phyloP scores from a whole-genome alignment of 2,888 invertebrate species.

The Elmis aenea region DNA sequence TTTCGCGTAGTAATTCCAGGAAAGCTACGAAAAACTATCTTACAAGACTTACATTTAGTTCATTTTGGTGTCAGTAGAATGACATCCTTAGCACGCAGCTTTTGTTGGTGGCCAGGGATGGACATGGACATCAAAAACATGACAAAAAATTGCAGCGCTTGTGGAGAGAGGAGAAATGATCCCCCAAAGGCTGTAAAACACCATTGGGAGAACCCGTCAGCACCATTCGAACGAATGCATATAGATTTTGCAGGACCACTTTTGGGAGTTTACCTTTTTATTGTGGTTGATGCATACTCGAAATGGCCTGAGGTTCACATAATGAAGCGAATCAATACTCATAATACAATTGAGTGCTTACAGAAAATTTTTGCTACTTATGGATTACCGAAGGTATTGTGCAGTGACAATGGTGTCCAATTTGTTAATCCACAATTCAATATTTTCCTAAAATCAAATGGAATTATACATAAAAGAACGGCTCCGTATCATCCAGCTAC shows the following conservation, averaged over 20 bases:
- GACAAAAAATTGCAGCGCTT: neutral
- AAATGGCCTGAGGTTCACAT: conserved; percentile 25
- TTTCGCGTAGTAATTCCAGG: neutral
- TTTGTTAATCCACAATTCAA: conserved; percentile 25
- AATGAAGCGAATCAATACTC: conserved; percentile 18
- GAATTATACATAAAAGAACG: conserved; percentile 11
- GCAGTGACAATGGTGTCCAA: conserved; percentile 27
- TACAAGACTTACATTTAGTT: neutral
- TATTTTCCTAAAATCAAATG: conserved; percentile 12
- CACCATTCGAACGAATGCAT: conserved; percentile 1
- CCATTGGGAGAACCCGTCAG: neutral
- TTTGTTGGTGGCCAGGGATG: conserved; percentile 2
- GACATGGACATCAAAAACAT: conserved; percentile 1
- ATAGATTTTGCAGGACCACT: conserved; percentile 1
- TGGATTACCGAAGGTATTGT: conserved; percentile 26
- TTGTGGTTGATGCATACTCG: conserved; percentile 23
- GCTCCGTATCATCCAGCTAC: conserved; percentile 21
- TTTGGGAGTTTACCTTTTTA: conserved; percentile 9
- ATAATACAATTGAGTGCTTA: conserved; percentile 15
- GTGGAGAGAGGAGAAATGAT: neutral
- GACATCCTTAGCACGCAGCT: neutral
- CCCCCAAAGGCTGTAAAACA: neutral
- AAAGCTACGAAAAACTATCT: neutral
- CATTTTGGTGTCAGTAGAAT: conserved; percentile 3
- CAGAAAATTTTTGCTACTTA: conserved; percentile 23